Base-by-base conservation (phyloP, 1,140 invertebrate species). In the Eumeta japonica region DNA sequence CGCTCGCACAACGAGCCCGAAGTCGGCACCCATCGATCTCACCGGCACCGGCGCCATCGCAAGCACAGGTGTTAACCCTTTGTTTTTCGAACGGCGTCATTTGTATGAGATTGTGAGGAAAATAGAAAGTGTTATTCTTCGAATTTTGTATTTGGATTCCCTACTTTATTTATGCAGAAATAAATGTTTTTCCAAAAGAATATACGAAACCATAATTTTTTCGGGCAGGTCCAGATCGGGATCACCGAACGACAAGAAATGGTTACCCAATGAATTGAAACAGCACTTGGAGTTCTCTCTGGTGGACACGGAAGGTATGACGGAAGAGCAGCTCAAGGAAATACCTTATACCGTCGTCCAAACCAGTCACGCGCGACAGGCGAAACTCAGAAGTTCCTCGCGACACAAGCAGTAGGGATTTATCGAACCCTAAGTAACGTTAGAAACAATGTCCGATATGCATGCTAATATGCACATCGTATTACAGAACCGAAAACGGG, bases 261-360 rank as follows among this genome's bases (percentile, higher is more conserved):
- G 79, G 62, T 67, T 89, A 37, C 83, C 89, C 18, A 85, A 83
- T 47, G 89, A 92, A 70, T 59, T 92, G 41, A 83, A 83, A 45
- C 82, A 83, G 64, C 91, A 95, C 72, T 79, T 97, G 49, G 88
- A 95, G 62, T 95, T 93, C 74, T 84, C 88, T 55, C 76, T 96
- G 50, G 83, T 96, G 32, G 92, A 95, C 47, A 92, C 91, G 0
- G 81, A 83, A 12, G 90, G 89, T 20, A 89, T 96, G 86, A 88
- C 86, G 30, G 89, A 92, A 50, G 87, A 89, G 43, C 90, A 95
- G 59, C 79, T 94, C 2, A 81, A 85, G 48, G 90, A 96, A 66
- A 96, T 96, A 48, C 89, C 92, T 2, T 97, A 94, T 64, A 93
- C 90, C 2, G 89, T 92, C 36, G 90, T 96, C 2, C 83, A 89